Base-by-base conservation (phyloP, 2,888 invertebrate genomes). In the Carcina quercana region DNA sequence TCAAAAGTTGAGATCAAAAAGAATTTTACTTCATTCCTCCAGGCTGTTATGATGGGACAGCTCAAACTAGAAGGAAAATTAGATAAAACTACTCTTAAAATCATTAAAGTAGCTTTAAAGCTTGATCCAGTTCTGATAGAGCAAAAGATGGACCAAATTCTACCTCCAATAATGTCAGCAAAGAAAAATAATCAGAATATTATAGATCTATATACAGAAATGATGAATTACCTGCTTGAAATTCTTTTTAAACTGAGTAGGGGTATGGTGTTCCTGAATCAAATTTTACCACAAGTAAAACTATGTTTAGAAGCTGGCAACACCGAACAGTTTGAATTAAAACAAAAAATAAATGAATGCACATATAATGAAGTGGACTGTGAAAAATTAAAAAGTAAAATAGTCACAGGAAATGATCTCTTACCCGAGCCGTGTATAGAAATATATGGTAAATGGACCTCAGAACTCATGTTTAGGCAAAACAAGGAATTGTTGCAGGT, bases 401-500 rank as follows among this genome's bases (percentile, higher is more conserved):
- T 76, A 14, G 56, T 82, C n/a, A 60, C 48, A 1, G 68, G 66
- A 1, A 40, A 42, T 34, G 82, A 83, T 45, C 35, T 85, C 7
- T 67, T 85, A 35, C 80, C 83, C 1, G 21, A 50, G 22, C 59
- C 69, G 35, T 72, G 78, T 59, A 48, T 76, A 1, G 57, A 69
- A 30, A 42, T 55, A 10, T 85, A 71, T 56, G 85, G 84, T 2
- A 75, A 61, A 36, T 45, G 75, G 32, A 76, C 76, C 3, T 71
- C 73, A 0, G 82, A 84, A 35, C 45, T 85, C 15, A 72, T 83
- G 76, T 83, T 80, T 20, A 66, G 84, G 33, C 83, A 84, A 38
- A 82, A 72, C 45, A 73, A 68, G 21, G 80, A 82, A 13, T 45
- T 84, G 8, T 47, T 85, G 11, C 43, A 66, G 15, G 57, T 54